These are phyloP conservation scores for Lepidurus couesii DNA, from an alignment of 1,140 invertebrate species.

Conservation along the genomic window DNA sequence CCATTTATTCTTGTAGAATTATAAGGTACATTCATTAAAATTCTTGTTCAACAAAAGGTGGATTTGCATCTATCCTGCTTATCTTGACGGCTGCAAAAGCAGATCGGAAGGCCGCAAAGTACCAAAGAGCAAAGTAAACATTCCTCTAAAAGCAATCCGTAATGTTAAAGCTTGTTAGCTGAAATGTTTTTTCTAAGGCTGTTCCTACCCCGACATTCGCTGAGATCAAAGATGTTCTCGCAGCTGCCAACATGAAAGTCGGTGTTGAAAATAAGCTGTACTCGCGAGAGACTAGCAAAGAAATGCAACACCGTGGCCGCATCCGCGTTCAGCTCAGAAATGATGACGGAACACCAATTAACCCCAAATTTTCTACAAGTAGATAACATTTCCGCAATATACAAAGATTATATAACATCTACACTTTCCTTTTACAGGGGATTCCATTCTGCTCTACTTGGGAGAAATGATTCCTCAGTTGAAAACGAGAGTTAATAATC, in stretches of 20 bases:
- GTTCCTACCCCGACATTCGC: constrained; percentile 89
- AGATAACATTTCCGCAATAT: constrained; percentile 33
- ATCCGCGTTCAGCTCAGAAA: constrained; percentile 88
- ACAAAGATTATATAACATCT: constrained; percentile 31
- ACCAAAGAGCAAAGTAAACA: constrained; percentile 61
- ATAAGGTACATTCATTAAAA: constrained; percentile 5
- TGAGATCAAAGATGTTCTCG: constrained; percentile 88
- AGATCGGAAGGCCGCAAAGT: constrained; percentile 77
- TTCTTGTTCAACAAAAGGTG: constrained; percentile 59
- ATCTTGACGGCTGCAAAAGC: constrained; percentile 90
- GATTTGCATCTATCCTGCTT: constrained; percentile 95
- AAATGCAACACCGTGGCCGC: constrained; percentile 72
- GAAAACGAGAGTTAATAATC: constrained; percentile 64
- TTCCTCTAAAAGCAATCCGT: constrained; percentile 1
- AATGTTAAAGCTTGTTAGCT: neutral
- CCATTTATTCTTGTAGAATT: constrained; percentile 23
- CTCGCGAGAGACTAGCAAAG: constrained; percentile 82
- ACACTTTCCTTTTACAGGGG: constrained; percentile 48
- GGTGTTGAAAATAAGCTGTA: constrained; percentile 93
- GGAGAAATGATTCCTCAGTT: constrained; percentile 86
- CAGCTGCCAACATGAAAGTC: constrained; percentile 71
- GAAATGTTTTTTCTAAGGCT: constrained; percentile 50
- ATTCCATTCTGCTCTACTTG: constrained; percentile 68
- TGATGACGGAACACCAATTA: constrained; percentile 74
- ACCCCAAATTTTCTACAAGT: constrained; percentile 65